Base-by-base conservation (phyloP, 1,140 invertebrate species). In the Chrysomallon squamiferum region DNA sequence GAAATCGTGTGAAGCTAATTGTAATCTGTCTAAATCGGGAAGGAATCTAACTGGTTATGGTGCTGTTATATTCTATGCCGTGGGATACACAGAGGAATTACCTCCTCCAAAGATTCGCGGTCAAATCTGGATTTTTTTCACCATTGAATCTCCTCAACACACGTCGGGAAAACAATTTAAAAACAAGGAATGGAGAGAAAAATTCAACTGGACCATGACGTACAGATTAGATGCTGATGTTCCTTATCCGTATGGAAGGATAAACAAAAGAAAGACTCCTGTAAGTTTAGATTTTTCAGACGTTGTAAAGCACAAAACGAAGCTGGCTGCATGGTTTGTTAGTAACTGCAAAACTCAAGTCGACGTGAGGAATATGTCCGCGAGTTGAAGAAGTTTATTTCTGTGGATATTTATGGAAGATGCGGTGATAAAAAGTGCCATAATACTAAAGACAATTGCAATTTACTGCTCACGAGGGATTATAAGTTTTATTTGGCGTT, bases 401-500 rank as follows among this genome's bases (percentile, higher is more conserved):
- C 75, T 1, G 85, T 91, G 3, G 90, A 91, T 73, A 80, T 90
- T 6, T 92, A 87, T 68, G 92, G 92, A 15, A 60, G 58, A 0
- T 93, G 91, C 82, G 38, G 52, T 18, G n/a, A 18, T 15, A 22
- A 30, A 13, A 33, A 58, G 22, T 64, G 65, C 15, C 33, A 20
- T 29, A 7, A 47, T 18, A 15, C 50, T 6, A n/a, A 45, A 15
- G 47, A 47, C 45, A 30, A 9, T 2, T 69, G 50, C 30, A 22
- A 50, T 20, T 11, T 32, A 13, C 91, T 95, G 88, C 88, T 98
- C 11, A 91, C 95, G 75, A 91, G 88, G 54, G 92, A 95, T 52
- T 97, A 97, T 86, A 97, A 97, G 82, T 97, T 97, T 86, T 97
- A 97, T 84, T 87, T 97, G 49, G 94, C 95, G 0, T 97, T 98